Evolutionary conservation across 2,888 invertebrate species (phyloP), one percentile per base, ranked within the genome.

Genomic region (Seira sanloemensis): DNA sequence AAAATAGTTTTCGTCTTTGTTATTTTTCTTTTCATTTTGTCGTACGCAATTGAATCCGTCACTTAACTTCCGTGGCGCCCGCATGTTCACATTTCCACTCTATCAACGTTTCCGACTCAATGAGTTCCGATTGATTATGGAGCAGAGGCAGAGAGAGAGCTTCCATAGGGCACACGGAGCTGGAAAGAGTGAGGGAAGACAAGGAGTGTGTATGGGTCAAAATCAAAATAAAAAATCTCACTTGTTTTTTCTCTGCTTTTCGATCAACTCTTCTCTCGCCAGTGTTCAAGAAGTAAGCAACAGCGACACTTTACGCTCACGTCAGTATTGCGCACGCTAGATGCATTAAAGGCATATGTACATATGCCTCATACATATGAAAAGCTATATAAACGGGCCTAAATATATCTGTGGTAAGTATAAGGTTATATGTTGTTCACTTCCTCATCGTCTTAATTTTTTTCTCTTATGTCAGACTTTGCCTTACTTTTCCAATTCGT

Each of bases 91-190:
- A 78, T 75, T 79, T 86, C 78, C 78, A 84, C 82, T 84, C 81
- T 88, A 87, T 88, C 87, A 84, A 69, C 73, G 83, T 86, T 88
- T 87, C 87, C 86, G 86, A 84, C 75, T 84, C 82, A 85, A 74
- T 81, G 83, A 86, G 66, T 87, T 84, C 86, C 85, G 88, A 88
- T 88, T 87, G 87, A 87, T 87, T 87, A 86, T 86, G 86, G 78
- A 86, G 74, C 83, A 76, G 75, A 46, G 46, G 12, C 46, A 5
- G 12, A 12, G 7, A 12, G 46, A 46, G 46, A 9, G 46, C 46
- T 46, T 5, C 46, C n/a, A n/a, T n/a, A n/a, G n/a, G n/a, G n/a
- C n/a, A n/a, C n/a, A n/a, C n/a, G n/a, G n/a, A n/a, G n/a, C n/a
- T n/a, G n/a, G n/a, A n/a, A n/a, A n/a, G n/a, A n/a, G n/a, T n/a